Percentiles rank a stretch among this genome's conserved stretches.
These are phyloP conservation scores for Rhea americana DNA, from an alignment of 2,113 vertebrate genomes.

Conservation along the genomic window DNA sequence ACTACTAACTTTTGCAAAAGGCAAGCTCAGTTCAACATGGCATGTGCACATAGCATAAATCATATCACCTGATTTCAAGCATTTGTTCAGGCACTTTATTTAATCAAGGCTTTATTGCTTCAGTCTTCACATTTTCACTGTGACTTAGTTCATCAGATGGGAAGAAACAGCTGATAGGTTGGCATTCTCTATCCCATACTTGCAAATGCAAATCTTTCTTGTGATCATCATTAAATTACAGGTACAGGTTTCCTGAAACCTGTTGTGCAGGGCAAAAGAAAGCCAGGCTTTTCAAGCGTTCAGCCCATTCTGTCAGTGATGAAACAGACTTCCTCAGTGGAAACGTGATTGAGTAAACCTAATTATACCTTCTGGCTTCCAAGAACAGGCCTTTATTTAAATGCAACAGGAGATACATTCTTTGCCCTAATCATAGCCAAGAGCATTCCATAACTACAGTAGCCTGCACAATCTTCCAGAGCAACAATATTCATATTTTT, in stretches of 20 bases:
- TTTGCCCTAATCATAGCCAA: neutral
- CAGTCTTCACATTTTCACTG: neutral
- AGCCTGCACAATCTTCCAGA: rapidly evolving
- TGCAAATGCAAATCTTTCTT: neutral
- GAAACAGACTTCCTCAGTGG: neutral
- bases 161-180: neutral
- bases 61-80: neutral
- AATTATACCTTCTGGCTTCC: conserved; percentile 42
- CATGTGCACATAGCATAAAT: rapidly evolving
- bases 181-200: neutral
- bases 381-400: conserved; percentile 2
- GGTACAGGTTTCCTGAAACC: neutral
- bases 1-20: neutral
- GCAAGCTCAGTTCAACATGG: neutral
- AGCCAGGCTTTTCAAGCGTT: conserved; percentile 31
- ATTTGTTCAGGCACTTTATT: neutral
- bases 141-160: neutral
- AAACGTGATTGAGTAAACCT: conserved; percentile 17
- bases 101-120: neutral
- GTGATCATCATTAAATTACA: neutral
- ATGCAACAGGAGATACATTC: neutral
- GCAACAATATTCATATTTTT: neutral
- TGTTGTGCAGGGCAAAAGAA: conserved; percentile 6
- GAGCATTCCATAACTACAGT: neutral
- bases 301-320: neutral